Evolutionary conservation across 2,888 invertebrate genomes (phyloP).

Genomic region (Nomada hirtipes): DNA sequence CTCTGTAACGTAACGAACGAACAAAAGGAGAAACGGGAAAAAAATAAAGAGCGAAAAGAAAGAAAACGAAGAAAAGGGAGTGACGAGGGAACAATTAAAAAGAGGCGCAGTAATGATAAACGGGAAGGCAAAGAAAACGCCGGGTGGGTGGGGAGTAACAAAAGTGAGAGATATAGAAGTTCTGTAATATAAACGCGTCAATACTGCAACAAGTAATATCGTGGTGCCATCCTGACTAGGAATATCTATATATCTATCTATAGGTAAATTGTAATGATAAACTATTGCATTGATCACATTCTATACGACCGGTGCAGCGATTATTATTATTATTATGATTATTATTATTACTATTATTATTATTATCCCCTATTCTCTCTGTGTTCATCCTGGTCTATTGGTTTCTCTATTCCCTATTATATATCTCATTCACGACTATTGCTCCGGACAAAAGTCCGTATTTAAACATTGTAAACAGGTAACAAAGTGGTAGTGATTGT

Average conservation of each 20-base stretch:
- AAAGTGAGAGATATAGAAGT: slow-evolving; percentile 55
- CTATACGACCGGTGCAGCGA: slow-evolving; percentile 72
- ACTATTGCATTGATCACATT: slow-evolving; percentile 74
- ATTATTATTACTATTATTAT: slow-evolving; percentile 49
- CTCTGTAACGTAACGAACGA: slow-evolving; percentile 75
- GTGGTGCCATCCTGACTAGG: slow-evolving; percentile 83
- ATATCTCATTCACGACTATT: slow-evolving; percentile 76
- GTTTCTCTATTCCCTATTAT: slow-evolving; percentile 54
- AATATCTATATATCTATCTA: slow-evolving; percentile 76
- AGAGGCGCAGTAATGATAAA: neutral
- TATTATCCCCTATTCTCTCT: slow-evolving; percentile 59
- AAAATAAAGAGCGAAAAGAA: slow-evolving; percentile 53
- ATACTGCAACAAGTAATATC: slow-evolving; percentile 84
- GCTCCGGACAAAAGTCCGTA: slow-evolving; percentile 82
- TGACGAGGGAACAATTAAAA: neutral
- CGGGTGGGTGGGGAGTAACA: slow-evolving; percentile 62
- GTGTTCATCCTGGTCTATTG: slow-evolving; percentile 65
- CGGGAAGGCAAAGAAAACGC: slow-evolving; percentile 29
- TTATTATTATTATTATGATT: slow-evolving; percentile 55
- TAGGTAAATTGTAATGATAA: slow-evolving; percentile 70
- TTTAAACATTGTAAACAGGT: slow-evolving; percentile 84
- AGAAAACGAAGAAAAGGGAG: slow-evolving; percentile 39
- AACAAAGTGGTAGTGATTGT: slow-evolving; percentile 84
- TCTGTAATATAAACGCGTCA: slow-evolving; percentile 76
- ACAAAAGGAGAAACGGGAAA: slow-evolving; percentile 54